Percentiles rank a stretch among this genome's conserved stretches.
Conservation (phyloP, 2,797 vertebrate genomes). For the Pseudochirops corinnae region DNA sequence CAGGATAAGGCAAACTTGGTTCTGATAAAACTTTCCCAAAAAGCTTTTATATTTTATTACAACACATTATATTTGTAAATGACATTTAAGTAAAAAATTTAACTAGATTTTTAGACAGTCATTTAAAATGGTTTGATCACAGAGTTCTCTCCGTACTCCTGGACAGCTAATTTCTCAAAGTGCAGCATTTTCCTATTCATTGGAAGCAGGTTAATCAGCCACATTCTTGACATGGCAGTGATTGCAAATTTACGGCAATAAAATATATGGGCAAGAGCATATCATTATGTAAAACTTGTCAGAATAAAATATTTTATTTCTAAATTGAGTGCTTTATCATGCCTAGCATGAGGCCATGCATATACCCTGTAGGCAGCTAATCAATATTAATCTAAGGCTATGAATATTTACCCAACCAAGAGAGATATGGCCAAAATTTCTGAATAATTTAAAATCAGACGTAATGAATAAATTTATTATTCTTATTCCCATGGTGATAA, state of each 20-base stretch:
- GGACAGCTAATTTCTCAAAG: neutral
- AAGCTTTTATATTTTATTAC: neutral
- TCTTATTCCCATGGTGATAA: neutral
- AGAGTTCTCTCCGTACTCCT: neutral
- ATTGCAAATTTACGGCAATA: neutral
- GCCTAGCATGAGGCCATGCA: neutral
- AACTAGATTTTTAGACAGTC: neutral
- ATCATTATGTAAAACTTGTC: constrained; percentile 9
- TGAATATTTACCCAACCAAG: constrained; percentile 7
- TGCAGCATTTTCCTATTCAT: neutral
- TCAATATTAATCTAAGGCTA: constrained; percentile 5
- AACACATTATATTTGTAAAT: neutral
- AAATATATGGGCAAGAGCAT: constrained; percentile 11
- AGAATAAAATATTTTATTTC: constrained; percentile 7
- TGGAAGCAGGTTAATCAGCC: neutral
- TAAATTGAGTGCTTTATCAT: constrained; percentile 6
- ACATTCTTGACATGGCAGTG: neutral
- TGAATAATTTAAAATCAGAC: neutral
- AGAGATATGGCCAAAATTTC: neutral
- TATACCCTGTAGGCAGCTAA: constrained; percentile 1
- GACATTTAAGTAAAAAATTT: neutral
- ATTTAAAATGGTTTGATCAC: neutral
- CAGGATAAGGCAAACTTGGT: neutral
- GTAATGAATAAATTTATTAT: constrained; percentile 4
- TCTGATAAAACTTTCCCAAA: neutral